Evolutionary conservation across 2,797 vertebrate species (phyloP).

Genomic region (Takifugu rubripes): DNA sequence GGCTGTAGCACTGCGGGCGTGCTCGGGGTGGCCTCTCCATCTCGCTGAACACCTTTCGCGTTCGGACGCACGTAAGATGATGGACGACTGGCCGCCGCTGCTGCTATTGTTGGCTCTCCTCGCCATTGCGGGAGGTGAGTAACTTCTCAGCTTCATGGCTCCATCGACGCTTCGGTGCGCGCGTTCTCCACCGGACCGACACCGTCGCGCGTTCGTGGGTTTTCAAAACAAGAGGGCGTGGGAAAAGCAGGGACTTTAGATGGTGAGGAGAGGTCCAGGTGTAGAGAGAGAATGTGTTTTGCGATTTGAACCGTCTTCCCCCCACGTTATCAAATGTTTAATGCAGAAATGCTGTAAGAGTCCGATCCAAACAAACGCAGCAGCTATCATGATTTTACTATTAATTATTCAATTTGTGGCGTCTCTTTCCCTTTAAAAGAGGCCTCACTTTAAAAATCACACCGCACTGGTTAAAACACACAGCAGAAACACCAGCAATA

Average conservation of each 20-base stretch:
- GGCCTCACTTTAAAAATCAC: not conserved
- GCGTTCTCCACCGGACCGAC: not conserved
- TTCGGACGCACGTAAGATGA: slow-evolving; percentile 55
- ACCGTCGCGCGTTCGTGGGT: not conserved
- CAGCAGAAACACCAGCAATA: too few relatives aligned
- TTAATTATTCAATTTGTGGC: not conserved
- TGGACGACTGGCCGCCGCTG: slow-evolving; percentile 55
- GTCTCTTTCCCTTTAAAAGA: not conserved
- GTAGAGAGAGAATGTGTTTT: slow-evolving; percentile 36
- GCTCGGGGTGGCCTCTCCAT: slow-evolving; percentile 56
- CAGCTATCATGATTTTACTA: not conserved
- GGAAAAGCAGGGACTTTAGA: slow-evolving; percentile 1
- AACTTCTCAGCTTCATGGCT: slow-evolving; percentile 46
- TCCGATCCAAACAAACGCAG: slow-evolving; percentile 1
- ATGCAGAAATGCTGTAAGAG: slow-evolving; percentile 35
- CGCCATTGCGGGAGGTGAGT: slow-evolving; percentile 79
- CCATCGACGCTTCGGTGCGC: slow-evolving; percentile 36
- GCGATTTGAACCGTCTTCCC: slow-evolving; percentile 53
- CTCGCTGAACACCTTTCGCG: slow-evolving; percentile 63
- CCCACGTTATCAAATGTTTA: slow-evolving; percentile 23
- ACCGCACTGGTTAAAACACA: too few relatives aligned
- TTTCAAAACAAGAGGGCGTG: not conserved
- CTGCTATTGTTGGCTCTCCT: slow-evolving; percentile 69
- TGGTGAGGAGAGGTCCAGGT: slow-evolving; percentile 28
- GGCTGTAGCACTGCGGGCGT: slow-evolving; percentile 48